These are phyloP conservation scores for Mimachlamys varia DNA, from an alignment of 2,888 invertebrate species.

Conservation along the genomic window DNA sequence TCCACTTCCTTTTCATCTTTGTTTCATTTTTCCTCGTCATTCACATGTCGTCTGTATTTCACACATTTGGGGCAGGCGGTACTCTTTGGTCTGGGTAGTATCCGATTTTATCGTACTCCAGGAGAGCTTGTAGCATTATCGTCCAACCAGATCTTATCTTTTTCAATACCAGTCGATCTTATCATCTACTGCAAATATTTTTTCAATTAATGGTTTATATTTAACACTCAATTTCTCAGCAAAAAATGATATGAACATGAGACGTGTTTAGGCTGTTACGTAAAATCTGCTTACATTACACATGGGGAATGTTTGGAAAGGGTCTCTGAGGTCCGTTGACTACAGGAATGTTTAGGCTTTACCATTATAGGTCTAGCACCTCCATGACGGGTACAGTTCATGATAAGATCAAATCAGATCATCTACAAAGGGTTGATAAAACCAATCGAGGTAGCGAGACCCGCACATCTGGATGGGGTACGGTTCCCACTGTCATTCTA, in stretches of 20 bases:
- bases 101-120: background rate
- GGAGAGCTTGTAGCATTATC: background rate
- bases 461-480: background rate
- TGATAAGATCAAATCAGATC: conserved; percentile 16
- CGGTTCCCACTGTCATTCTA: conserved; percentile 24
- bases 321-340: background rate
- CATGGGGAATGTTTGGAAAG: background rate
- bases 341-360: background rate
- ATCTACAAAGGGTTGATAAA: conserved; percentile 23
- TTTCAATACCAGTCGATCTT: conserved; percentile 32
- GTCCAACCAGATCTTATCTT: background rate
- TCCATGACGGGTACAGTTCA: background rate
- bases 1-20: background rate
- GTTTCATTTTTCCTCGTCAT: background rate
- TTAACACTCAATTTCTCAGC: conserved; percentile 19
- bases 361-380: background rate
- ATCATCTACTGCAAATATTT: background rate
- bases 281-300: conserved; percentile 19
- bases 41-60: background rate
- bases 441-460: background rate
- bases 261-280: background rate
- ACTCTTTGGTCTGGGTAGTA: background rate
- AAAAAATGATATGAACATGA: background rate
- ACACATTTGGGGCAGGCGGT: background rate
- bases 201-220: conserved; percentile 36